These are phyloP conservation scores for Caenorhabditis doughertyi DNA, from an alignment of 2,888 invertebrate species.

Conservation along the genomic window DNA sequence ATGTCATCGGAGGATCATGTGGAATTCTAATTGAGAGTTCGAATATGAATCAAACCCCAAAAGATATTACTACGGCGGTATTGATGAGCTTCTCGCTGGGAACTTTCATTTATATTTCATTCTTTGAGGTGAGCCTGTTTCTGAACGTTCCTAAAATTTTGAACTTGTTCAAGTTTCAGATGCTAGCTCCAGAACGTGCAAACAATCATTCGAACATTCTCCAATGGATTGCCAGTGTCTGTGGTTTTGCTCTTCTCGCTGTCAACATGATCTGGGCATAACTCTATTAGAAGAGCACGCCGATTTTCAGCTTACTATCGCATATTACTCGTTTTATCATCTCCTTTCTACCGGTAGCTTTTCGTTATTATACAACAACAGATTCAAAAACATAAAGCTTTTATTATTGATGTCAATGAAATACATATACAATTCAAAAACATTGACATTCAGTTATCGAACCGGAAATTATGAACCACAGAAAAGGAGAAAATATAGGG, in stretches of 20 bases:
- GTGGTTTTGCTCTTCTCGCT: constrained; percentile 73
- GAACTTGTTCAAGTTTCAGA: constrained; percentile 53
- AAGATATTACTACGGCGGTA: constrained; percentile 70
- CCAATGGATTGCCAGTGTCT: constrained; percentile 72
- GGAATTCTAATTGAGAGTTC: constrained; percentile 77
- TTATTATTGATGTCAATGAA: constrained; percentile 18
- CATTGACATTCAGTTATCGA: background rate
- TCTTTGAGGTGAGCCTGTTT: constrained; percentile 73
- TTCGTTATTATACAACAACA: background rate
- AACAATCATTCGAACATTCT: constrained; percentile 74
- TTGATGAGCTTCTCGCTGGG: constrained; percentile 76
- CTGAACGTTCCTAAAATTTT: background rate
- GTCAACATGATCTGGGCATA: constrained; percentile 68
- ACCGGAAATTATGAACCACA: constrained; percentile 37
- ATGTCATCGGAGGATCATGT: constrained; percentile 72
- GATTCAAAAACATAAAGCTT: constrained; percentile 3
- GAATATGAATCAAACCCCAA: constrained; percentile 69
- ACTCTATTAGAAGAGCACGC: background rate
- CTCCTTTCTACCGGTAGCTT: constrained; percentile 22
- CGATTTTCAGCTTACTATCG: background rate
- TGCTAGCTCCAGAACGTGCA: constrained; percentile 75
- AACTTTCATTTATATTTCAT: constrained; percentile 78
- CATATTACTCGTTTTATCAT: constrained; percentile 29
- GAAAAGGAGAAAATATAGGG: background rate
- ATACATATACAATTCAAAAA: constrained; percentile 2